Evolutionary conservation across 2,888 invertebrate genomes (phyloP).

Genomic region (Eristalis arbustorum): DNA sequence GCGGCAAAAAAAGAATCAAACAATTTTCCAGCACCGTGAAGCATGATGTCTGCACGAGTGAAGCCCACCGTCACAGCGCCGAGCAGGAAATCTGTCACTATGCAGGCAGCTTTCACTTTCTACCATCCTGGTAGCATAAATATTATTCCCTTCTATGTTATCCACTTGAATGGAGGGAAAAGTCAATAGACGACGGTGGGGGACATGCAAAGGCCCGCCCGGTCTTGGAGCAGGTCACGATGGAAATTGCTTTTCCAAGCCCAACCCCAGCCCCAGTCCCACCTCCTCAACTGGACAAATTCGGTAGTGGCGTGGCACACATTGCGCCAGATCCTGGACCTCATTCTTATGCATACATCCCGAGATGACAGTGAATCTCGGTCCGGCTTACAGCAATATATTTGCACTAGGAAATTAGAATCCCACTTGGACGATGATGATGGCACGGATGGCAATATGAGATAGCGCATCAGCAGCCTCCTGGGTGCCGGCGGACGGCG

Average conservation of each 20-base stretch:
- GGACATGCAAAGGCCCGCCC: background rate
- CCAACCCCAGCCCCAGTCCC: background rate
- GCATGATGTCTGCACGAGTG: constrained; percentile 66
- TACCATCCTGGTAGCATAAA: constrained; percentile 60
- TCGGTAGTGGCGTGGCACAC: constrained; percentile 25
- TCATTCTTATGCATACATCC: constrained; percentile 29
- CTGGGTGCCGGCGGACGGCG: background rate
- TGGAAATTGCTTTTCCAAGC: constrained; percentile 7
- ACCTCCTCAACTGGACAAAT: constrained; percentile 27
- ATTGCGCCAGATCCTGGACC: constrained; percentile 15
- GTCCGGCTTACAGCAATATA: constrained; percentile 16
- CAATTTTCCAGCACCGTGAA: constrained; percentile 64
- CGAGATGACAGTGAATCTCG: constrained; percentile 19
- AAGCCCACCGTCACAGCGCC: constrained; percentile 29
- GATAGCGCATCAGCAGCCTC: constrained; percentile 11
- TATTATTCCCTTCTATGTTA: constrained; percentile 61
- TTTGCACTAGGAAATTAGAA: constrained; percentile 51
- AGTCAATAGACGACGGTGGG: constrained; percentile 49
- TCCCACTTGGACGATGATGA: constrained; percentile 25
- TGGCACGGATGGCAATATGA: constrained; percentile 17
- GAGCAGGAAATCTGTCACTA: constrained; percentile 15
- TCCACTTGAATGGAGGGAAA: constrained; percentile 61
- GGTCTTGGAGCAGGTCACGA: constrained; percentile 16
- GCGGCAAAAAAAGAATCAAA: constrained; percentile 40
- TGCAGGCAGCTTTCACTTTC: constrained; percentile 60